Conservation (phyloP, 2,888 invertebrate genomes). For the Epinotia demarniana region DNA sequence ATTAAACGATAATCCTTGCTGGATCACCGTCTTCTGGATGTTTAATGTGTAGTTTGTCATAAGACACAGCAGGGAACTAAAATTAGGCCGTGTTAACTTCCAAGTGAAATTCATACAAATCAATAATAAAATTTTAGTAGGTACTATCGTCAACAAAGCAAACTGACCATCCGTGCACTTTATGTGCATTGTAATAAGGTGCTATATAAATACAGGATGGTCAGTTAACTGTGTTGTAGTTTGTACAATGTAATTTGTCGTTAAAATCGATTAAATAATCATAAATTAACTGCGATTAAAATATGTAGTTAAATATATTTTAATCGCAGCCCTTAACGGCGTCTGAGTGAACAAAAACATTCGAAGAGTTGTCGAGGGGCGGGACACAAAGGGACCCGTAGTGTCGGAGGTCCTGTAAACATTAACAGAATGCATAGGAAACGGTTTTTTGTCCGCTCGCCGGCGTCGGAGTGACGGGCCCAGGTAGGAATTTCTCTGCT, state of each 20-base stretch:
- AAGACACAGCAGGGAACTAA: too few relatives aligned
- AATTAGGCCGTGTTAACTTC: too few relatives aligned
- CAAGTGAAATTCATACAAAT: too few relatives aligned
- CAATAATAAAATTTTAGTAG: too few relatives aligned
- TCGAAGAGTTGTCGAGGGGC: conserved; percentile 62
- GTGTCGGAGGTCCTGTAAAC: conserved; percentile 82
- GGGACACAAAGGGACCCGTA: conserved; percentile 69
- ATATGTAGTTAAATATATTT: conserved; percentile 1
- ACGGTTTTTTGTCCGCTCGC: conserved; percentile 71
- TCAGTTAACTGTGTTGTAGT: too few relatives aligned
- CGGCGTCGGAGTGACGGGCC: conserved; percentile 64
- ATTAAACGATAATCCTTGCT: not conserved
- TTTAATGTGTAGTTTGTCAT: not conserved
- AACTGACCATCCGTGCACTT: too few relatives aligned
- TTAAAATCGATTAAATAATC: not conserved
- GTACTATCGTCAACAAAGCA: too few relatives aligned
- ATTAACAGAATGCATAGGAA: conserved; percentile 80
- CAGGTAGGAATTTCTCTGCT: conserved; percentile 68
- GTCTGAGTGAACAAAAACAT: conserved; percentile 71
- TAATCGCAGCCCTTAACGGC: conserved; percentile 48
- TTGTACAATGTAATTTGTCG: not conserved
- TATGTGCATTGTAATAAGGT: too few relatives aligned
- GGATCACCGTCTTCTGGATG: not conserved
- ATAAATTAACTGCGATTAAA: not conserved
- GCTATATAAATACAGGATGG: too few relatives aligned